These are phyloP conservation scores for Pandemis corylana DNA, from an alignment of 2,888 invertebrate genomes.

Conservation along the genomic window DNA sequence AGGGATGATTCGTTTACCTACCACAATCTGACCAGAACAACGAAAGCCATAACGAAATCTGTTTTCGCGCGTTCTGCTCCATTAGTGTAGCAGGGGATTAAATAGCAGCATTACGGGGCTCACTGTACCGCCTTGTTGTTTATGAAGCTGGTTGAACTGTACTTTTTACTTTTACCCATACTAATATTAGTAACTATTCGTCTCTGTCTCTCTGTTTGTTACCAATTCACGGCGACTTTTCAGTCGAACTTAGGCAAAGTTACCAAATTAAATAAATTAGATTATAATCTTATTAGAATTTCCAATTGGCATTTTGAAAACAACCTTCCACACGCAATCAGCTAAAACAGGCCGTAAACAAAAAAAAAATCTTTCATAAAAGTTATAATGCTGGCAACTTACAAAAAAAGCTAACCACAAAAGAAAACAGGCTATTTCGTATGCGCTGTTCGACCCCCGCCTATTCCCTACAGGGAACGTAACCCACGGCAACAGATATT, in stretches of 20 bases:
- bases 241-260: no score
- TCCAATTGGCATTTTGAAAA: background rate
- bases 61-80: slow-evolving; percentile 62
- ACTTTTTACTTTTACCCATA: background rate
- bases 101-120: slow-evolving; percentile 54
- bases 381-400: slow-evolving; percentile 1
- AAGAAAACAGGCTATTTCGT: slow-evolving; percentile 56
- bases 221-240: no score
- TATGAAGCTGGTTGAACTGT: background rate
- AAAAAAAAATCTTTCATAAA: background rate
- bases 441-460: slow-evolving; percentile 50
- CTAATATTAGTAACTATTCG: no score
- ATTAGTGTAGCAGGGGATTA: slow-evolving; percentile 78
- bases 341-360: background rate
- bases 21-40: background rate
- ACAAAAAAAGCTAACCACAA: slow-evolving; percentile 40
- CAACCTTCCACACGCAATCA: background rate
- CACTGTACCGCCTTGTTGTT: slow-evolving; percentile 21
- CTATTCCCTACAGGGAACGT: slow-evolving; percentile 62
- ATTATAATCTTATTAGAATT: background rate
- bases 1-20: background rate
- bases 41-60: slow-evolving; percentile 15
- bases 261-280: no score
- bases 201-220: no score
- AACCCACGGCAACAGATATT: slow-evolving; percentile 75